These are phyloP conservation scores for Chrysolina haemoptera DNA, from an alignment of 2,888 invertebrate species.

Conservation along the genomic window DNA sequence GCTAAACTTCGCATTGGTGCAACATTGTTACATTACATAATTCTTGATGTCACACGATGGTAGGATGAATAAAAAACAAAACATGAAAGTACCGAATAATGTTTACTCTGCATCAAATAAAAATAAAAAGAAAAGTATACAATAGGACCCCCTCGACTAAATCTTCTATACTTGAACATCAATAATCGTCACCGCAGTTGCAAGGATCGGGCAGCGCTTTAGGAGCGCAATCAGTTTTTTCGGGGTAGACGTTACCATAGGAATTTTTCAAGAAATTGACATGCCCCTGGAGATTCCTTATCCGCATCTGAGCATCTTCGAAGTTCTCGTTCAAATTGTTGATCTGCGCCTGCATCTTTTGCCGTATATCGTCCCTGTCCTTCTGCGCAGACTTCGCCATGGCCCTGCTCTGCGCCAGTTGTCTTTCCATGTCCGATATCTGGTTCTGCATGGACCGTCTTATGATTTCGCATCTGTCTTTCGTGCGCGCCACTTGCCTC, in stretches of 20 bases:
- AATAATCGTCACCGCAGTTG: slow-evolving; percentile 58
- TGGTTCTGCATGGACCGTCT: slow-evolving; percentile 76
- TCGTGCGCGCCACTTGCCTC: slow-evolving; percentile 76
- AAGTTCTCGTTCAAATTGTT: slow-evolving; percentile 79
- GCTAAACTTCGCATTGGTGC: no score
- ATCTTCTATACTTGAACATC: slow-evolving; percentile 10
- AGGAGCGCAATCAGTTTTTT: slow-evolving; percentile 15
- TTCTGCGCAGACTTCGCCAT: slow-evolving; percentile 77
- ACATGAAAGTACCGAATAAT: no score
- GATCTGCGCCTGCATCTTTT: slow-evolving; percentile 80
- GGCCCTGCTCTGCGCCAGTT: slow-evolving; percentile 77
- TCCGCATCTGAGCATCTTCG: slow-evolving; percentile 77
- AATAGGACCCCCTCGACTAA: not conserved
- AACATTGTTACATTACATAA: no score
- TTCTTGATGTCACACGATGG: no score
- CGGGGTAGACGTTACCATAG: slow-evolving; percentile 61
- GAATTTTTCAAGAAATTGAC: slow-evolving; percentile 75
- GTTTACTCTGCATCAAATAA: slow-evolving; percentile 5
- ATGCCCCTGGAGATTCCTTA: slow-evolving; percentile 77
- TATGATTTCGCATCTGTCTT: slow-evolving; percentile 78
- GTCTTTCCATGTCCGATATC: slow-evolving; percentile 78
- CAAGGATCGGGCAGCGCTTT: slow-evolving; percentile 58
- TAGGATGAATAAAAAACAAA: no score
- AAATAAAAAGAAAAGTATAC: slow-evolving; percentile 19
- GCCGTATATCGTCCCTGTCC: slow-evolving; percentile 79